Percentiles rank a stretch among this genome's conserved stretches.
phyloP scores from a whole-genome alignment of 2,113 vertebrate genomes.

The Limanda limanda region DNA sequence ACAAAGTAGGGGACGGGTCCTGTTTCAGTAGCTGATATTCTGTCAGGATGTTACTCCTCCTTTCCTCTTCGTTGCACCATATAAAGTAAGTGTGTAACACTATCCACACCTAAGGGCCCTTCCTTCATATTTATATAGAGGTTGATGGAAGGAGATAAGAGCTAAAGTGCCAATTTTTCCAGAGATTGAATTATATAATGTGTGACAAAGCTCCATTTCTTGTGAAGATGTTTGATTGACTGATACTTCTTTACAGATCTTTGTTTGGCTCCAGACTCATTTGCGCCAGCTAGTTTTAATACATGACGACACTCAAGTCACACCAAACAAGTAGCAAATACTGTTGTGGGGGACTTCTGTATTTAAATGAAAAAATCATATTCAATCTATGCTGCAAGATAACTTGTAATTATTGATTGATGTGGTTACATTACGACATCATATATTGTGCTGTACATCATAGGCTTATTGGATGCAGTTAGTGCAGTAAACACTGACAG shows the following conservation, averaged over 20 bases:
- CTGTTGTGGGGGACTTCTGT: not conserved
- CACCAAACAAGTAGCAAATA: slow-evolving; percentile 9
- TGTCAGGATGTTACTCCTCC: slow-evolving; percentile 69
- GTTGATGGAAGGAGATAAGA: slow-evolving; percentile 53
- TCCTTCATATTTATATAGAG: slow-evolving; percentile 71
- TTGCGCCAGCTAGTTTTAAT: slow-evolving; percentile 28
- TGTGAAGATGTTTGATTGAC: slow-evolving; percentile 41
- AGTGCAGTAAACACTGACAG: slow-evolving; percentile 30
- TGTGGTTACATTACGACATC: slow-evolving; percentile 15
- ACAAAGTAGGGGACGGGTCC: slow-evolving; percentile 61
- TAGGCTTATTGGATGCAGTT: slow-evolving; percentile 15
- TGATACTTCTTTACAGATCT: slow-evolving; percentile 4
- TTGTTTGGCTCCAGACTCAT: slow-evolving; percentile 36
- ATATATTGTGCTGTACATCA: slow-evolving; percentile 1
- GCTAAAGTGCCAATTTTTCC: slow-evolving; percentile 58
- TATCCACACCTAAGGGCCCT: slow-evolving; percentile 60
- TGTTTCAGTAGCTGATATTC: slow-evolving; percentile 76
- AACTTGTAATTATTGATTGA: slow-evolving; percentile 20
- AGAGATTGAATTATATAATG: slow-evolving; percentile 35
- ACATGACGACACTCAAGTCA: slow-evolving; percentile 33
- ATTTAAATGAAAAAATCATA: not conserved
- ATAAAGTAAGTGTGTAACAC: slow-evolving; percentile 68
- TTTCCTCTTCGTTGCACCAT: slow-evolving; percentile 58
- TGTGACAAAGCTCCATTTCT: slow-evolving; percentile 30
- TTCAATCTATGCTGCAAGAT: not conserved